These are phyloP conservation scores for Cynopterus brachyotis DNA, from an alignment of 2,113 vertebrate species.

Conservation along the genomic window DNA sequence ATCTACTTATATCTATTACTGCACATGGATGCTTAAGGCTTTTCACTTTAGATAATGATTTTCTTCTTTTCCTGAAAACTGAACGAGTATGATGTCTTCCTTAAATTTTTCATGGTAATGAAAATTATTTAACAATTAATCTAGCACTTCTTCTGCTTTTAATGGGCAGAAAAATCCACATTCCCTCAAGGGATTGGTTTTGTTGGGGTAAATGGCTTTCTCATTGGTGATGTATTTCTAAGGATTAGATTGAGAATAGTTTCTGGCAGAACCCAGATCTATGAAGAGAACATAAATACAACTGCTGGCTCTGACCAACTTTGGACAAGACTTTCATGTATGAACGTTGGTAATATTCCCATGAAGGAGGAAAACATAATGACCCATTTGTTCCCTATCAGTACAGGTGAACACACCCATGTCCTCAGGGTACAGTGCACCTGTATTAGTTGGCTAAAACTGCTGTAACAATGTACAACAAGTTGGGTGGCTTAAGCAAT, in stretches of 20 bases:
- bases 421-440: not conserved
- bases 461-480: not conserved
- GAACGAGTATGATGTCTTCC: not conserved
- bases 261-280: not conserved
- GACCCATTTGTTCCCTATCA: not conserved
- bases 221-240: not conserved
- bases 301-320: not conserved
- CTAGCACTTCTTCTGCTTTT: not conserved
- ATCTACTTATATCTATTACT: not conserved
- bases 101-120: not conserved
- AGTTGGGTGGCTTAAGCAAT: not conserved
- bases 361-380: not conserved
- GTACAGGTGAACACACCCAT: not conserved
- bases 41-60: not conserved
- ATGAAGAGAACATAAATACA: not conserved
- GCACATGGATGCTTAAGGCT: not conserved
- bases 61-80: not conserved
- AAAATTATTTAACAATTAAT: not conserved
- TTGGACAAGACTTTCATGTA: not conserved
- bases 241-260: not conserved
- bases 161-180: not conserved
- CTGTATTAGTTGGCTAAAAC: not conserved
- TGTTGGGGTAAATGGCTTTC: not conserved
- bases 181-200: not conserved
- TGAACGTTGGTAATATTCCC: not conserved